Conservation (phyloP, 1,140 invertebrate species). For the Nilaparvata lugens region DNA sequence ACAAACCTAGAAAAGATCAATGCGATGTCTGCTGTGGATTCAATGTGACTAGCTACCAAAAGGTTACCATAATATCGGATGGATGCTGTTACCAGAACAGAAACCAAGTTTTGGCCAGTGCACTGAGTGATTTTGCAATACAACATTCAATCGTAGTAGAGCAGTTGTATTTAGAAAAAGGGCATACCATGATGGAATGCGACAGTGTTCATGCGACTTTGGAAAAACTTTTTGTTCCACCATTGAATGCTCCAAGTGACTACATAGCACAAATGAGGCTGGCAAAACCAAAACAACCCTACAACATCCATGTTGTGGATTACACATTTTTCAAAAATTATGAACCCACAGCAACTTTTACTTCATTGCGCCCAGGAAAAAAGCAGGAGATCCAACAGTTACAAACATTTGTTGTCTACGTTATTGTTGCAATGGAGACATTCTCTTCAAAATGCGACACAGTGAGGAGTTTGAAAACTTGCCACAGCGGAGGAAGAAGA, state of each 20-base stretch:
- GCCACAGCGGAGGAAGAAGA: no score
- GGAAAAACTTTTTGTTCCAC: slow-evolving; percentile 14
- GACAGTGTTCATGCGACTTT: slow-evolving; percentile 17
- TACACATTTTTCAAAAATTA: slow-evolving; percentile 17
- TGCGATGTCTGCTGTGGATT: no score
- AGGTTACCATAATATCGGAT: slow-evolving; percentile 22
- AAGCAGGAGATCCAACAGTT: slow-evolving; percentile 6
- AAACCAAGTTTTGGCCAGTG: slow-evolving; percentile 36
- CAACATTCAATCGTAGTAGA: background rate
- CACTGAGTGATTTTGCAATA: slow-evolving; percentile 24
- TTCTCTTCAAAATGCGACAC: background rate
- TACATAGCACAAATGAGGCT: slow-evolving; percentile 16
- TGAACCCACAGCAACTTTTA: slow-evolving; percentile 2
- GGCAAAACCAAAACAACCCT: slow-evolving; percentile 16
- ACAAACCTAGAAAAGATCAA: no score
- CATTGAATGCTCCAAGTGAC: slow-evolving; percentile 14
- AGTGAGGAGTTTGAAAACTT: no score
- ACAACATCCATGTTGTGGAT: slow-evolving; percentile 12
- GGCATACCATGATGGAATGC: slow-evolving; percentile 31
- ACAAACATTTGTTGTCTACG: background rate
- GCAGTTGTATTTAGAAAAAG: slow-evolving; percentile 22
- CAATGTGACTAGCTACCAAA: no score
- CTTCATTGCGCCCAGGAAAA: slow-evolving; percentile 10
- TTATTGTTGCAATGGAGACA: background rate
- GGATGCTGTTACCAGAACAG: slow-evolving; percentile 23